phyloP scores from a whole-genome alignment of 2,113 vertebrate genomes.

The Lota lota region DNA sequence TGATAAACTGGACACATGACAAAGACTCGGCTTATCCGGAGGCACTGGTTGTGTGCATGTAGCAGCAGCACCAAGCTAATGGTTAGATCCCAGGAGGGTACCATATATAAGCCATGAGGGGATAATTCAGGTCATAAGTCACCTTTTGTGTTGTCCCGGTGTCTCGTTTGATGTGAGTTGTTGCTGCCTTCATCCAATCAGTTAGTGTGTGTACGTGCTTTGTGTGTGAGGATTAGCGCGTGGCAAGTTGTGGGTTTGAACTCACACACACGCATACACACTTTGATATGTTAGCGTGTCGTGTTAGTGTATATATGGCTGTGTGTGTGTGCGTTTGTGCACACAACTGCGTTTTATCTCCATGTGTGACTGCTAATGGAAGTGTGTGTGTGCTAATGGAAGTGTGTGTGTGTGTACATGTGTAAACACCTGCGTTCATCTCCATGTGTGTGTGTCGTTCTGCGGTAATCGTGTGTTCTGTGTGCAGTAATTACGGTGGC shows the following conservation, averaged over 20 bases:
- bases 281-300: too few relatives aligned
- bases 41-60: too few relatives aligned
- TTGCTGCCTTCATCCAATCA: neutral
- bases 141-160: neutral
- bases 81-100: neutral
- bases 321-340: constrained; percentile 24
- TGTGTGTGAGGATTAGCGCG: too few relatives aligned
- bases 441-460: constrained; percentile 10
- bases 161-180: neutral
- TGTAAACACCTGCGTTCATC: neutral
- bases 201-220: neutral
- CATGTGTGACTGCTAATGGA: neutral
- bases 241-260: constrained; percentile 5
- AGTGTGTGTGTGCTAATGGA: too few relatives aligned
- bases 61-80: neutral
- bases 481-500: constrained; percentile 57
- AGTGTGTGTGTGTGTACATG: constrained; percentile 20
- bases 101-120: neutral
- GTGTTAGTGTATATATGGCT: constrained; percentile 6
- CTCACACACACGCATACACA: too few relatives aligned
- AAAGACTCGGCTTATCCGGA: too few relatives aligned
- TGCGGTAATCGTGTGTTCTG: constrained; percentile 25
- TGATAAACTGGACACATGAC: too few relatives aligned
- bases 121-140: neutral
- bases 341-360: too few relatives aligned